phyloP scores from a whole-genome alignment of 1,140 invertebrate genomes.

The Drosophila ananassae region DNA sequence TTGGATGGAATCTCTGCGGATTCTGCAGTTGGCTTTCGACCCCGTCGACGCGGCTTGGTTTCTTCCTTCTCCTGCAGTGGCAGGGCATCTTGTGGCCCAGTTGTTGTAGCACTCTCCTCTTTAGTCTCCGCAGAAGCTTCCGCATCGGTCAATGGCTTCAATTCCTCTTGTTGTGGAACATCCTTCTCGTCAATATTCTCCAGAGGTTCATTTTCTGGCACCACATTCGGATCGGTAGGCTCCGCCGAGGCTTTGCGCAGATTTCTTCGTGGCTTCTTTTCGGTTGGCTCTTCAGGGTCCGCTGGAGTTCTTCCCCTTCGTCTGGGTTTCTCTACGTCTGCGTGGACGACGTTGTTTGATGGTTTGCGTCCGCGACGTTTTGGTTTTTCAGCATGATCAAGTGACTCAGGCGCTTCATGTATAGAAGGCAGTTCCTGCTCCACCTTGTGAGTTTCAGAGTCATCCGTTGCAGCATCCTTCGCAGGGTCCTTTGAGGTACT shows the following conservation, averaged over 20 bases:
- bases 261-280: conserved; percentile 4
- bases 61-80: not conserved
- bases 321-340: not conserved
- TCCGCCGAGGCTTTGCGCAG: conserved; percentile 14
- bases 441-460: not conserved
- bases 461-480: not conserved
- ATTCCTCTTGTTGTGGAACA: too few relatives aligned
- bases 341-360: conserved; percentile 12
- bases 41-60: not conserved
- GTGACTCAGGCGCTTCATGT: not conserved
- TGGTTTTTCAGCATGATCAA: conserved; percentile 11
- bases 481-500: not conserved
- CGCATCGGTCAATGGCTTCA: too few relatives aligned
- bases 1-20: not conserved
- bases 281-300: not conserved
- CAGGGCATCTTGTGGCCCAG: not conserved
- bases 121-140: too few relatives aligned
- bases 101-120: too few relatives aligned
- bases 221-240: not conserved
- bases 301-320: conserved; percentile 28
- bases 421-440: not conserved
- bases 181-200: too few relatives aligned
- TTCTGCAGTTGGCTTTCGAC: not conserved
- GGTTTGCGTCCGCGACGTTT: conserved; percentile 35
- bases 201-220: too few relatives aligned